Base-by-base conservation (phyloP, 2,113 vertebrate genomes). In the Lepisosteus osseus region DNA sequence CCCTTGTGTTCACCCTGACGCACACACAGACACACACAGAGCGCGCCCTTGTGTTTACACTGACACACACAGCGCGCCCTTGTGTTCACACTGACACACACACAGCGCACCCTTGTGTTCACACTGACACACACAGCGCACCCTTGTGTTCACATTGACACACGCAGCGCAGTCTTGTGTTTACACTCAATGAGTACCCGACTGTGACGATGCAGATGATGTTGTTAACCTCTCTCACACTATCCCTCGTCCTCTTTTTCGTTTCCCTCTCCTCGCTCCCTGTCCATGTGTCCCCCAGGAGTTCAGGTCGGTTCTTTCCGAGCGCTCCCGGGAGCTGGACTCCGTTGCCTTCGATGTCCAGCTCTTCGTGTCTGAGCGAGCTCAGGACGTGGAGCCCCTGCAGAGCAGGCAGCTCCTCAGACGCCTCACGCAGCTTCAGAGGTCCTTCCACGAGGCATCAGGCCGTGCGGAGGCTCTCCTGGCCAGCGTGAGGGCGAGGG, bases 341-440 rank as follows among this genome's bases (percentile, higher is more conserved):
- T 13, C 67, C 17, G 75, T 93, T 0, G 95, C 90, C 59, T 90
- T 93, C 0, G 92, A 94, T 74, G 80, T 94, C 74, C 96, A 98
- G 84, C 64, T 93, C 71, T 96, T 99, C 69, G 90, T 98, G 82
- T 96, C 96, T 0, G 95, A 98, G 88, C 91, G 91, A 0, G 92
- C 94, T 0, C 95, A 93, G 83, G 95, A 98, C 71, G 73, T 97
- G 72, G 87, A 78, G 3, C 94, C 94, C 0, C 92, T 95, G 78
- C 95, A 96, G 84, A 98, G 93, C 87, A 85, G 90, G 71, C 87
- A 86, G 76, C 88, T 98, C 45, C 89, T 98, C 71, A 85, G 87
- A 74, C 90, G 93, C 80, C 92, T 98, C 15, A 93, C 92, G 44
- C 93, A 94, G 82, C 87, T 98, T 61, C 96, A 97, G 86, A 87